These are phyloP conservation scores for Colinus virginianus DNA, from an alignment of 2,113 vertebrate genomes.

Conservation along the genomic window DNA sequence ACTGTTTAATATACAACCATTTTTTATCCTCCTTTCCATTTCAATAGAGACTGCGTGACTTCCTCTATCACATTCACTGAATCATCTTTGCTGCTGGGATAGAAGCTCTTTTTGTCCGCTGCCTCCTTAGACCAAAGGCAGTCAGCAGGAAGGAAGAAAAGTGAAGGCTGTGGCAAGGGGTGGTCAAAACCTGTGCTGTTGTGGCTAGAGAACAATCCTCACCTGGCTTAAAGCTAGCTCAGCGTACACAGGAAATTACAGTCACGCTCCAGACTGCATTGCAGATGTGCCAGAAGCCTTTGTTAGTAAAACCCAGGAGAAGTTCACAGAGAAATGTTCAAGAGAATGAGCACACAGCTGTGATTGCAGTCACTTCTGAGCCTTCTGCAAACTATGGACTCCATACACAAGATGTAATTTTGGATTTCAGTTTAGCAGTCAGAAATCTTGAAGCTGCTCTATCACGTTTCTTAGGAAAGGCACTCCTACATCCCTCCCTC, in stretches of 20 bases:
- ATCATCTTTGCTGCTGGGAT: neutral
- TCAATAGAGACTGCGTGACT: neutral
- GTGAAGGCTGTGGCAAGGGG: neutral
- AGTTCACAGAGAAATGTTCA: neutral
- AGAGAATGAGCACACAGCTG: neutral
- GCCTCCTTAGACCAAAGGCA: neutral
- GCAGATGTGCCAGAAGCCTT: neutral
- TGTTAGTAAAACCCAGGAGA: fast-evolving
- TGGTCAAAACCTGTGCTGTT: neutral
- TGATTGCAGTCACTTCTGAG: neutral
- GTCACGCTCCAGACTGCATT: neutral
- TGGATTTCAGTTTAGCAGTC: neutral
- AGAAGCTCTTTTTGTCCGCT: neutral
- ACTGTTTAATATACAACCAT: neutral
- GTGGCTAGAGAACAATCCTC: neutral
- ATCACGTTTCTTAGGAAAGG: neutral
- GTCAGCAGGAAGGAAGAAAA: neutral
- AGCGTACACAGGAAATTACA: neutral
- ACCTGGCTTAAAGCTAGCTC: neutral
- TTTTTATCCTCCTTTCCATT: neutral
- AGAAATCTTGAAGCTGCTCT: neutral
- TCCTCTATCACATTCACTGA: neutral
- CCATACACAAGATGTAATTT: neutral
- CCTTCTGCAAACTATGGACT: neutral
- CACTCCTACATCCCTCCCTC: neutral